These are phyloP conservation scores for Athalia rosae DNA, from an alignment of 2,888 invertebrate species.

Conservation along the genomic window DNA sequence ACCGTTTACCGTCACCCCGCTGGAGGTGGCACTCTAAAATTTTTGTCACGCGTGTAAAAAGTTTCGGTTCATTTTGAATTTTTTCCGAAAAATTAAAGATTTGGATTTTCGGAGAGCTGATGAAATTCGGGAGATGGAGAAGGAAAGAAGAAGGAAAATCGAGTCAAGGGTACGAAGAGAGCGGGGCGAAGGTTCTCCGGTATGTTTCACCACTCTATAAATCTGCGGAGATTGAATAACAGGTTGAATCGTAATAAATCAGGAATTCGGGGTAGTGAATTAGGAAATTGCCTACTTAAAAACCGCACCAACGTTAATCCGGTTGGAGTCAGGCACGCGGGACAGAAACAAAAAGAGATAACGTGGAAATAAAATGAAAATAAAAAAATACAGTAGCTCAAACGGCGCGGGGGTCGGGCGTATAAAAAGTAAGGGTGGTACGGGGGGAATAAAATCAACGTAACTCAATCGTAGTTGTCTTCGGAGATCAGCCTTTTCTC, in stretches of 20 bases:
- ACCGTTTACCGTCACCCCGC: background rate
- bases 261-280: slow-evolving; percentile 64
- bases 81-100: too few species aligned
- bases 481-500: slow-evolving; percentile 65
- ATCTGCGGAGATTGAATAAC: slow-evolving; percentile 46
- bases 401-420: slow-evolving; percentile 24
- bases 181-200: background rate
- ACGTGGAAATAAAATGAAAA: slow-evolving; percentile 53
- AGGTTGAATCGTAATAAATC: slow-evolving; percentile 55
- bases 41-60: background rate
- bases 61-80: too few species aligned
- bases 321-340: slow-evolving; percentile 51
- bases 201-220: slow-evolving; percentile 15
- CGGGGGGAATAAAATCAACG: slow-evolving; percentile 71
- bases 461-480: slow-evolving; percentile 72
- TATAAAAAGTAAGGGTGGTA: slow-evolving; percentile 32
- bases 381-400: slow-evolving; percentile 44
- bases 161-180: background rate
- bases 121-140: too few species aligned
- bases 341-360: slow-evolving; percentile 47
- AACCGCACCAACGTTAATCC: slow-evolving; percentile 72
- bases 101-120: too few species aligned
- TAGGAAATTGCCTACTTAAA: slow-evolving; percentile 73
- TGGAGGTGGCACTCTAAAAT: background rate
- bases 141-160: background rate